Evolutionary conservation across 2,888 invertebrate genomes (phyloP).

Genomic region (Carabus problematicus): DNA sequence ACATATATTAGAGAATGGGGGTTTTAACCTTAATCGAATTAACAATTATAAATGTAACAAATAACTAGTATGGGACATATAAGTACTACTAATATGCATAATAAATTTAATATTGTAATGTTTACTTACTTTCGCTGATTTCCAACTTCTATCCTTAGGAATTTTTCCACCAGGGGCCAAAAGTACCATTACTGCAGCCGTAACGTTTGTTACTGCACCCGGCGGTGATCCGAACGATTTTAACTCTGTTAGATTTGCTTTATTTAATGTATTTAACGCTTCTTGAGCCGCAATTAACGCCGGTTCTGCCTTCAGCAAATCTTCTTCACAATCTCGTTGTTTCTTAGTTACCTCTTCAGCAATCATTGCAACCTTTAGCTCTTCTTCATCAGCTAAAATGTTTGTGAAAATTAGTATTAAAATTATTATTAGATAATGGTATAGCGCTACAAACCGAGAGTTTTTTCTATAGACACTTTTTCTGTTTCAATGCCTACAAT

Average conservation of each 20-base stretch:
- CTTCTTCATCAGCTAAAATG: conserved; percentile 85
- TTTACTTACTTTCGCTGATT: conserved; percentile 80
- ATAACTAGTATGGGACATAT: no score
- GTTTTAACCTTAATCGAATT: no score
- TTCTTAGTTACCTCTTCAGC: conserved; percentile 93
- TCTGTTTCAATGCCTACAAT: conserved; percentile 95
- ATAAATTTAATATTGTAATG: background rate
- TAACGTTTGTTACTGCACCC: conserved; percentile 91
- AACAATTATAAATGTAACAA: no score
- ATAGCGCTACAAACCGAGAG: conserved; percentile 64
- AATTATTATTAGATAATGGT: conserved; percentile 3
- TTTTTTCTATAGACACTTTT: conserved; percentile 92
- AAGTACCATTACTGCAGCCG: conserved; percentile 94
- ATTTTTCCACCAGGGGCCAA: conserved; percentile 88
- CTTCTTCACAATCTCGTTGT: conserved; percentile 91
- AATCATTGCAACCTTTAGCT: conserved; percentile 91
- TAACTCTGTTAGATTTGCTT: conserved; percentile 93
- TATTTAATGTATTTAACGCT: conserved; percentile 93
- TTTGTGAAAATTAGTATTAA: conserved; percentile 4
- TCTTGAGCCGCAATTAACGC: conserved; percentile 92
- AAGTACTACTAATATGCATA: no score
- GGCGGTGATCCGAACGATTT: conserved; percentile 97
- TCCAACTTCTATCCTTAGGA: conserved; percentile 96
- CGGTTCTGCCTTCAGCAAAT: conserved; percentile 94
- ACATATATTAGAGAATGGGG: no score